These are phyloP conservation scores for Heliopora coerulea DNA, from an alignment of 92 coral and sea anemone species.

Conservation along the genomic window DNA sequence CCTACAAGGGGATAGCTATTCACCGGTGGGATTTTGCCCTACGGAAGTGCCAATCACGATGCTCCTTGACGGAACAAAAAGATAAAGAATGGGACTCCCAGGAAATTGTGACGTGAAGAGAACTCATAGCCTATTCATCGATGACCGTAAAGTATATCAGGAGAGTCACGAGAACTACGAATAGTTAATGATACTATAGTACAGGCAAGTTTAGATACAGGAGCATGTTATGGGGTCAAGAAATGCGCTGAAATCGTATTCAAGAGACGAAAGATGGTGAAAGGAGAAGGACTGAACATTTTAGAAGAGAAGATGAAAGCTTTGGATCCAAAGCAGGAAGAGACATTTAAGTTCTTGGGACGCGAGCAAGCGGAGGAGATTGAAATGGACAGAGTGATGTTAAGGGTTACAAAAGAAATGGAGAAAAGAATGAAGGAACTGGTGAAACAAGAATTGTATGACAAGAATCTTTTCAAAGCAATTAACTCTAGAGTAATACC, in stretches of 20 bases:
- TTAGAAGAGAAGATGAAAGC: slow-evolving; percentile 50
- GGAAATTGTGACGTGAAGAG: slow-evolving; percentile 36
- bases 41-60: too few relatives aligned
- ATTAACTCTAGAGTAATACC: slow-evolving; percentile 38
- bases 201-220: slow-evolving; percentile 46
- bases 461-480: slow-evolving; percentile 39
- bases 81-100: slow-evolving; percentile 24
- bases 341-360: slow-evolving; percentile 38
- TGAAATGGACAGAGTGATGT: slow-evolving; percentile 15
- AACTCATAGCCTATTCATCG: slow-evolving; percentile 42
- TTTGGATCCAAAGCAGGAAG: slow-evolving; percentile 46
- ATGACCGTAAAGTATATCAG: slow-evolving; percentile 12
- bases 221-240: slow-evolving; percentile 49
- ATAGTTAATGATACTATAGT: slow-evolving; percentile 42
- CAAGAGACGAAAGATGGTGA: slow-evolving; percentile 47
- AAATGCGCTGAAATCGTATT: slow-evolving; percentile 50
- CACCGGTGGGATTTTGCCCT: too few relatives aligned
- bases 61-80: background rate
- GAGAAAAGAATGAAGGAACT: slow-evolving; percentile 34
- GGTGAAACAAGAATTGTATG: slow-evolving; percentile 16
- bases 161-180: slow-evolving; percentile 34
- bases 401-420: slow-evolving; percentile 35
- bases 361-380: slow-evolving; percentile 17
- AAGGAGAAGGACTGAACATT: slow-evolving; percentile 52
- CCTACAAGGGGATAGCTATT: too few relatives aligned